A percentile compares a stretch with the other conserved stretches of the same genome.
These are phyloP conservation scores for Suricata suricatta DNA, from an alignment of 2,113 vertebrate genomes.

Conservation along the genomic window DNA sequence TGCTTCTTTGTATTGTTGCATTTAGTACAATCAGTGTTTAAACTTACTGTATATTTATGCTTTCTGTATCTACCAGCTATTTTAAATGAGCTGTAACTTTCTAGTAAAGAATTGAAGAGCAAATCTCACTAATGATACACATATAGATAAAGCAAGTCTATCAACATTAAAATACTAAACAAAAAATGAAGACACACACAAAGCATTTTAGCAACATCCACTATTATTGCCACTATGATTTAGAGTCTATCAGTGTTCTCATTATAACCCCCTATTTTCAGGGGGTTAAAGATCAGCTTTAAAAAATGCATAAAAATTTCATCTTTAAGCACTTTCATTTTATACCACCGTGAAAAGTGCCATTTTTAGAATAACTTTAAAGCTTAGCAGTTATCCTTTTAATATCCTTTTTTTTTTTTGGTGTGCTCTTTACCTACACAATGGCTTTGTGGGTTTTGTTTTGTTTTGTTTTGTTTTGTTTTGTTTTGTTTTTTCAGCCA, in stretches of 20 bases:
- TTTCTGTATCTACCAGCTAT: slow-evolving; percentile 89
- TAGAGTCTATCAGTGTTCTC: slow-evolving; percentile 82
- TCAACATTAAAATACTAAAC: slow-evolving; percentile 83
- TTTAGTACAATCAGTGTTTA: slow-evolving; percentile 91
- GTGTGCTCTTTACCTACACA: not conserved
- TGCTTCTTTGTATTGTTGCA: slow-evolving; percentile 90
- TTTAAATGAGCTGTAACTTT: slow-evolving; percentile 91
- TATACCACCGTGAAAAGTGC: slow-evolving; percentile 84
- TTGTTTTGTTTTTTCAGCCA: slow-evolving; percentile 76
- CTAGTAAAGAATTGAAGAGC: slow-evolving; percentile 88
- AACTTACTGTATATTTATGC: slow-evolving; percentile 89
- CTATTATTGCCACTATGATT: slow-evolving; percentile 74
- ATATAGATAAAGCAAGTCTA: slow-evolving; percentile 84
- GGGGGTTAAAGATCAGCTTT: slow-evolving; percentile 85
- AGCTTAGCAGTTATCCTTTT: slow-evolving; percentile 74
- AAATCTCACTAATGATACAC: slow-evolving; percentile 84
- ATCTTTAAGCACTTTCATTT: slow-evolving; percentile 87
- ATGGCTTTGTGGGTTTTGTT: slow-evolving; percentile 43
- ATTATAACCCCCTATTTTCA: slow-evolving; percentile 85
- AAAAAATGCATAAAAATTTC: slow-evolving; percentile 80
- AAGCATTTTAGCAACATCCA: slow-evolving; percentile 80
- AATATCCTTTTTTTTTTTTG: not conserved
- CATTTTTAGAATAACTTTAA: slow-evolving; percentile 79
- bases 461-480: slow-evolving; percentile 79
- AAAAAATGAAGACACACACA: slow-evolving; percentile 52